These are phyloP conservation scores for Amazona vittata DNA, from an alignment of 2,113 vertebrate genomes.

Conservation along the genomic window DNA sequence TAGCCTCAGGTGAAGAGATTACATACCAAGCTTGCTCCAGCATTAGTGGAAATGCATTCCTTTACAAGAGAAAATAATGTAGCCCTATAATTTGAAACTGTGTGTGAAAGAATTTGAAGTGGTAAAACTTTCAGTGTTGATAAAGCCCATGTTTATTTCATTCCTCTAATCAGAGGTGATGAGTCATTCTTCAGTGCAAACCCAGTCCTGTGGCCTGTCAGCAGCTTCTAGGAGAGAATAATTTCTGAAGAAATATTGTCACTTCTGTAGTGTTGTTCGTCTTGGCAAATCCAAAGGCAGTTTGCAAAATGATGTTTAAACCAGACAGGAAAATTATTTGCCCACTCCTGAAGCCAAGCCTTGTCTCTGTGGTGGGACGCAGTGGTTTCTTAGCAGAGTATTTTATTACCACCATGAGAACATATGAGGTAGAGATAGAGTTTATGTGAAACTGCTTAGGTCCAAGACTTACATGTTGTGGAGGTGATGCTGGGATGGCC, in stretches of 20 bases:
- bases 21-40: neutral
- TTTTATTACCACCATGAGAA: neutral
- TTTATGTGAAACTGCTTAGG: neutral
- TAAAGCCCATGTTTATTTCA: neutral
- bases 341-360: neutral
- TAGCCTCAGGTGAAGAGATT: neutral
- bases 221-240: neutral
- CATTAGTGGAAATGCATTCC: neutral
- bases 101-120: neutral
- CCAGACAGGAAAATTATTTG: neutral
- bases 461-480: neutral
- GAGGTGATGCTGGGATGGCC: neutral
- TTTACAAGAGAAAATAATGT: neutral
- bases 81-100: neutral
- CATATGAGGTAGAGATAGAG: neutral
- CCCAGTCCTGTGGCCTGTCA: neutral
- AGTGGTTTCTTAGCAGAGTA: neutral
- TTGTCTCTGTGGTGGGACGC: neutral
- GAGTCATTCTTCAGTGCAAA: neutral
- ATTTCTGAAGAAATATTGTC: neutral
- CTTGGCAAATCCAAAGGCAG: neutral
- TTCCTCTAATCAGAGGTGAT: neutral
- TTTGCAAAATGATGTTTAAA: neutral
- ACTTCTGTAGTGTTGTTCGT: accelerated
- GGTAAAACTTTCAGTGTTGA: neutral